Evolutionary conservation across 2,888 invertebrate species (phyloP), one percentile per base, ranked within the genome.

Genomic region (Brenthis hecate): DNA sequence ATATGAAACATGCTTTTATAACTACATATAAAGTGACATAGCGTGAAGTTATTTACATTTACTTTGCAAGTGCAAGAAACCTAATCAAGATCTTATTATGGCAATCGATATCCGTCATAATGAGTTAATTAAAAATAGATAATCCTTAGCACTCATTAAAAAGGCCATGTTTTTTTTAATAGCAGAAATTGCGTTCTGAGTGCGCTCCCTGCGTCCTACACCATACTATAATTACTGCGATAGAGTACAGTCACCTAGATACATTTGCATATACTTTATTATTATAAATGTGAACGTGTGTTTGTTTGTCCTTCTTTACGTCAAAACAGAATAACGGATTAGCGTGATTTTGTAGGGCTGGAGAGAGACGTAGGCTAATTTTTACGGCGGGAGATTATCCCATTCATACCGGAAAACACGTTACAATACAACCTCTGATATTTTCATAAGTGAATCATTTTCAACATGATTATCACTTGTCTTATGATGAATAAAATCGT

Each of bases 81-180:
- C 65, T 64, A 58, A 72, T 62, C 67, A 62, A 65, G 70, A 60
- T 51, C 53, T 58, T 70, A 67, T 62, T 70, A 70, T 53, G 58
- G 36, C 58, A 50, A 51, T 55, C 70, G 67, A 62, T 72, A 57
- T 53, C 28, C 56, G 66, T 55, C 60, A 36, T 72, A 70, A 72
- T 69, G 70, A 62, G 69, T 72, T 67, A 69, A 72, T 72, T 72
- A 69, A 62, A 68, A 69, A 67, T 56, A 62, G 60, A 53, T 65
- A 67, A 72, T 71, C 66, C 56, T 61, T 14, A 28, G n/a, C 32
- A 60, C 60, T 58, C 66, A 56, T 64, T 71, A 69, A 36, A 23
- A 58, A 43, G 55, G 19, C 58, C 8, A 56, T 66, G 66, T 71
- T 61, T 65, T 48, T 57, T 55, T 53, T 63, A 65, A 68, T 32